phyloP scores from a whole-genome alignment of 2,113 vertebrate genomes.

The Marmota flaviventris region DNA sequence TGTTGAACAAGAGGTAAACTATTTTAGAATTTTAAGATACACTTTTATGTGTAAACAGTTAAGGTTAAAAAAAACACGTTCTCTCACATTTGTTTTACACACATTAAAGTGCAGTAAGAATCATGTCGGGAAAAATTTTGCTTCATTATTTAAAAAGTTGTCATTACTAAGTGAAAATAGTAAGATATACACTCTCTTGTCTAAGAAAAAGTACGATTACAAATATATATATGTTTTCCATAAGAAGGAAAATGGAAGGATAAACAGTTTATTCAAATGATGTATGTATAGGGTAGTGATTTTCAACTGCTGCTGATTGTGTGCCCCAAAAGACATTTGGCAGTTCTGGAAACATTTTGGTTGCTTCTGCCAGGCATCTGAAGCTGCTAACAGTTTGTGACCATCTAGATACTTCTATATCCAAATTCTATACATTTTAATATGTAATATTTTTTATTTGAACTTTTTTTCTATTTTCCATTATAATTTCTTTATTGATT shows the following conservation, averaged over 20 bases:
- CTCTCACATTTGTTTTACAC: neutral
- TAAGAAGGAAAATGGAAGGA: conserved; percentile 16
- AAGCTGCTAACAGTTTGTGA: neutral
- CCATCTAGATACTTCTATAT: neutral
- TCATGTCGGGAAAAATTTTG: conserved; percentile 9
- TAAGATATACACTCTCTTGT: neutral
- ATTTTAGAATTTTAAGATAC: conserved; percentile 62
- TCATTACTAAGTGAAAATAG: neutral
- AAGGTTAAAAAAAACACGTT: neutral
- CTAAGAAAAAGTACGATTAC: neutral
- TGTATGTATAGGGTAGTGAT: neutral
- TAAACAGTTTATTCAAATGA: neutral
- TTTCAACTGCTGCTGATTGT: neutral
- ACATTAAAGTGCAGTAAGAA: neutral
- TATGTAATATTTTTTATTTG: neutral
- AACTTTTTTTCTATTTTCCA: neutral
- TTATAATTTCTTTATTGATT: conserved; percentile 49
- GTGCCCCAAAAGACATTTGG: neutral
- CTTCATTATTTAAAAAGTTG: conserved; percentile 31
- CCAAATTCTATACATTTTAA: neutral
- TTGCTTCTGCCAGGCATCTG: neutral
- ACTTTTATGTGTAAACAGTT: conserved; percentile 23
- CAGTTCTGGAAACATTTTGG: neutral
- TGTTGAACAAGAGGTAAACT: conserved; percentile 63
- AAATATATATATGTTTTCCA: neutral